A percentile compares a stretch with the other conserved stretches of the same genome.
These are phyloP conservation scores for Percopsis omiscomaycus DNA, from an alignment of 2,797 vertebrate genomes.

Conservation along the genomic window DNA sequence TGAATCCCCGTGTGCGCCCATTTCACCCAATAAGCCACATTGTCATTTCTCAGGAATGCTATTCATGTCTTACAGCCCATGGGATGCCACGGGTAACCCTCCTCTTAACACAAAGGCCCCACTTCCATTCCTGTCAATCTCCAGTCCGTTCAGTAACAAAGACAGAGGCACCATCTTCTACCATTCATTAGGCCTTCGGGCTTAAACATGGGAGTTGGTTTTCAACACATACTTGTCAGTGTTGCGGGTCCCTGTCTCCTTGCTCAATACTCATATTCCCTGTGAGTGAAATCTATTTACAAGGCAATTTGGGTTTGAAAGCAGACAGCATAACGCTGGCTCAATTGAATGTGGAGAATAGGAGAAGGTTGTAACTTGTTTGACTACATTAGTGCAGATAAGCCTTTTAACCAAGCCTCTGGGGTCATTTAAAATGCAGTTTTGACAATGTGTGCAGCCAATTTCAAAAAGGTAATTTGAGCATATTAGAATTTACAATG, in stretches of 20 bases:
- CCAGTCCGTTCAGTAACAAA: constrained; percentile 10
- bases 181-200: constrained; percentile 8
- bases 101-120: constrained; percentile 16
- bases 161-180: constrained; percentile 21
- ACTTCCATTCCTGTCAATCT: constrained; percentile 5
- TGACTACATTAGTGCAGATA: neutral
- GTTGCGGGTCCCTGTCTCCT: neutral
- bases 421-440: neutral
- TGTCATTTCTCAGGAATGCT: constrained; percentile 62
- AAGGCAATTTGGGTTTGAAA: constrained; percentile 10
- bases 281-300: constrained; percentile 2
- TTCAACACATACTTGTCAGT: neutral
- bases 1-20: constrained; percentile 12
- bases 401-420: constrained; percentile 1
- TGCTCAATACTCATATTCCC: neutral
- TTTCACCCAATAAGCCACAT: constrained; percentile 32
- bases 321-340: neutral
- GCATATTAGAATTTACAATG: neutral
- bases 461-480: neutral
- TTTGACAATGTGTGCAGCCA: neutral
- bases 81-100: constrained; percentile 25
- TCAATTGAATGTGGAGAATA: neutral
- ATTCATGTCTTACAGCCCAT: constrained; percentile 32
- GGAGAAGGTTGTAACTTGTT: neutral
- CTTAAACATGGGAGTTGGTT: neutral